These are phyloP conservation scores for Dexiosoma caninum DNA, from an alignment of 2,888 invertebrate species.

Conservation along the genomic window DNA sequence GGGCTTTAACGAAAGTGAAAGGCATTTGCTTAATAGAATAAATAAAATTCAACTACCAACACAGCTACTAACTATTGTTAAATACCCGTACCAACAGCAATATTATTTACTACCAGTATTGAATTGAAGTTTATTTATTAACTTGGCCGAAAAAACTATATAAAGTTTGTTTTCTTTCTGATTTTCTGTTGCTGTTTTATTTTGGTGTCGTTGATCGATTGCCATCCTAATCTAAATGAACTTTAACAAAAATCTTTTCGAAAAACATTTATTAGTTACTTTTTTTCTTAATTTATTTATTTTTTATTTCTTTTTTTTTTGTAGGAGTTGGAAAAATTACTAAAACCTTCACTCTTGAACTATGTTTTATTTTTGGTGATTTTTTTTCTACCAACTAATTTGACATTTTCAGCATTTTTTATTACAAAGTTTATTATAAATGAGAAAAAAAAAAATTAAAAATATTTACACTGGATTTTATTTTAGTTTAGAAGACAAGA, in stretches of 20 bases:
- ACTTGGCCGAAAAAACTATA: constrained; percentile 1
- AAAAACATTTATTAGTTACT: constrained; percentile 28
- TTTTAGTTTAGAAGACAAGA: constrained; percentile 5
- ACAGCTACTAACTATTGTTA: neutral
- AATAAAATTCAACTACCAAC: constrained; percentile 1
- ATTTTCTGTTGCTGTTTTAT: neutral
- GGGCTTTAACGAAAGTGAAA: constrained; percentile 58
- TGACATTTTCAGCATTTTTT: constrained; percentile 55
- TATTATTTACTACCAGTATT: constrained; percentile 41
- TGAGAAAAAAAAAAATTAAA: neutral
- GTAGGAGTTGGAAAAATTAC: constrained; percentile 54
- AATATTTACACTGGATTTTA: no score
- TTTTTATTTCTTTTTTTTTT: no score
- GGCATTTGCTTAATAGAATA: constrained; percentile 49
- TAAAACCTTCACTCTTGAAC: constrained; percentile 66
- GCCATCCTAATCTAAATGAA: constrained; percentile 61
- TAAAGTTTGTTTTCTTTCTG: constrained; percentile 28
- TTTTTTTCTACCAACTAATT: constrained; percentile 7
- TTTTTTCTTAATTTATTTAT: neutral
- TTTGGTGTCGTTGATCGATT: constrained; percentile 55
- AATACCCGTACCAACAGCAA: neutral
- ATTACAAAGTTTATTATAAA: neutral
- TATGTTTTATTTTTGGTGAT: constrained; percentile 35
- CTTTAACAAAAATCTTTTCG: constrained; percentile 53
- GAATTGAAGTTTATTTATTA: constrained; percentile 2